These are phyloP conservation scores for Dichetophora obliterata DNA, from an alignment of 2,888 invertebrate species.

Conservation along the genomic window DNA sequence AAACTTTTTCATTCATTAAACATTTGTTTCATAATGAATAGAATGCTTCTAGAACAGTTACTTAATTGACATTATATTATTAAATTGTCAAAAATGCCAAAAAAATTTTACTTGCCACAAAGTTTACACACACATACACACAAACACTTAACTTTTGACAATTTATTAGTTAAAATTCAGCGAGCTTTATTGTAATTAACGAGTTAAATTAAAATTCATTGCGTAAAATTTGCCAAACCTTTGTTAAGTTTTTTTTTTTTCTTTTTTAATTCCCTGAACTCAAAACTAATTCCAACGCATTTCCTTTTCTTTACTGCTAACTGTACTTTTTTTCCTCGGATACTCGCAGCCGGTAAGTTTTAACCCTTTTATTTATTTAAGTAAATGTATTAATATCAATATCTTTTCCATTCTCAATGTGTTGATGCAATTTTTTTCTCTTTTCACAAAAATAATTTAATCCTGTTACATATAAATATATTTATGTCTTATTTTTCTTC, in stretches of 20 bases:
- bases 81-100: neutral
- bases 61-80: neutral
- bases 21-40: neutral
- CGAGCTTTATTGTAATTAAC: neutral
- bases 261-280: neutral
- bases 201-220: constrained; percentile 18
- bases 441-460: neutral
- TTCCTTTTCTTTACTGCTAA: constrained; percentile 25
- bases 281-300: constrained; percentile 14
- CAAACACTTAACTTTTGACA: neutral
- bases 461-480: neutral
- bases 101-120: no score
- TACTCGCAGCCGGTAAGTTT: constrained; percentile 39
- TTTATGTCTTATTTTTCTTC: constrained; percentile 19
- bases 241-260: neutral
- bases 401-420: neutral
- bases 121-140: no score
- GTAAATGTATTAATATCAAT: neutral
- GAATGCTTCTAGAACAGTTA: constrained; percentile 8
- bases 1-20: constrained; percentile 2
- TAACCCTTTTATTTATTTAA: neutral
- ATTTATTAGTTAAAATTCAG: neutral
- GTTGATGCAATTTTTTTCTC: neutral
- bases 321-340: neutral
- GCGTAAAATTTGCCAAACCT: constrained; percentile 18